Evolutionary conservation across 1,140 invertebrate species (phyloP).

Genomic region (Pseudachorutes palmiensis): DNA sequence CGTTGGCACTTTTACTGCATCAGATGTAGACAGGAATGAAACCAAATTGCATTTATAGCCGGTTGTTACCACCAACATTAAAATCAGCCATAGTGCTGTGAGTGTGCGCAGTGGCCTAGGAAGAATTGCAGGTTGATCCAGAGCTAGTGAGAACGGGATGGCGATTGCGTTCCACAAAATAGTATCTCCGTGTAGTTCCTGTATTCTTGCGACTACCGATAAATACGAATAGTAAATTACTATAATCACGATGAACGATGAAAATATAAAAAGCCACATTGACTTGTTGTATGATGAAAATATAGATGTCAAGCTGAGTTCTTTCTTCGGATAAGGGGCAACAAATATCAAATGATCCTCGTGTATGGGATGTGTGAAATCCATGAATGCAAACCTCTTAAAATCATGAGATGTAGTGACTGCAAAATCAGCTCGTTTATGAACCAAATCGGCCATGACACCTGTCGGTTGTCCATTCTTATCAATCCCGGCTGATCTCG

Average conservation of each 20-base stretch:
- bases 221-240: not conserved
- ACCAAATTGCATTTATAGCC: conserved; percentile 27
- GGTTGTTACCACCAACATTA: conserved; percentile 21
- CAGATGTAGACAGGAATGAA: conserved; percentile 15
- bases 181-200: no score
- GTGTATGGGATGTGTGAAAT: not conserved
- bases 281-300: not conserved
- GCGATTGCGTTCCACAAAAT: no score
- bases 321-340: not conserved
- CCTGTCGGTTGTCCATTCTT: not conserved
- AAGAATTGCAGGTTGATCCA: conserved; percentile 1
- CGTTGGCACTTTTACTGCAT: conserved; percentile 1
- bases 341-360: not conserved
- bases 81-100: conserved; percentile 14
- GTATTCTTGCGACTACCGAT: not conserved
- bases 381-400: not conserved
- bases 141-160: not conserved
- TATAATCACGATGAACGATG: not conserved
- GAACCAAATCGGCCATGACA: not conserved
- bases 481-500: not conserved
- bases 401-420: not conserved
- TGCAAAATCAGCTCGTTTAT: not conserved
- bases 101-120: not conserved
- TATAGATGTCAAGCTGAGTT: not conserved
- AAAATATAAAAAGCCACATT: not conserved